phyloP scores from a whole-genome alignment of 92 coral and sea anemone species.

The Porites lobata region DNA sequence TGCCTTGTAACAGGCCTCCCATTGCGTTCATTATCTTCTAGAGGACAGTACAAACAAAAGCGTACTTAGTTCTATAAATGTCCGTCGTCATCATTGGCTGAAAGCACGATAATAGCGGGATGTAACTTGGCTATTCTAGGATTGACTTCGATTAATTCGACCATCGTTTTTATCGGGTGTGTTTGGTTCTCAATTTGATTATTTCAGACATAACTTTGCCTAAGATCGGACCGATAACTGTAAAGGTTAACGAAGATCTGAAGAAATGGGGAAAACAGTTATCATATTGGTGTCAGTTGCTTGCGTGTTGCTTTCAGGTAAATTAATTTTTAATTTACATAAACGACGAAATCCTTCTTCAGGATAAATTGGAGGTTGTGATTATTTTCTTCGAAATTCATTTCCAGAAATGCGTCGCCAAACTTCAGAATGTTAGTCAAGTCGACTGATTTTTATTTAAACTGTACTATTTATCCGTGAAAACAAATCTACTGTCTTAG shows the following conservation, averaged over 20 bases:
- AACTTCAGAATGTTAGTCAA: too few relatives aligned
- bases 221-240: neutral
- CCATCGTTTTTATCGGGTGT: neutral
- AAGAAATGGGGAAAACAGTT: neutral
- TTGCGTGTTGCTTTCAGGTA: conserved; percentile 29
- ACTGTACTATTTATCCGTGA: too few relatives aligned
- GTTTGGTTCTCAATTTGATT: too few relatives aligned
- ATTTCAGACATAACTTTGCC: neutral
- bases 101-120: neutral
- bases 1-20: neutral
- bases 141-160: neutral
- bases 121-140: neutral
- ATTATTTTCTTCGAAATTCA: too few relatives aligned
- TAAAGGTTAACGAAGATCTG: neutral
- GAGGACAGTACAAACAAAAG: neutral
- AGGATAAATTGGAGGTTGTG: too few relatives aligned
- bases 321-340: neutral
- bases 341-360: too few relatives aligned
- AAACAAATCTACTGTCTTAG: too few relatives aligned
- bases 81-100: conserved; percentile 1
- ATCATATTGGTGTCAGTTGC: conserved; percentile 3
- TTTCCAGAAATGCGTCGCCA: too few relatives aligned
- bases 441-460: too few relatives aligned
- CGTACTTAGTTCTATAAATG: too few relatives aligned
- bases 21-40: neutral